Conservation (phyloP, 2,113 vertebrate genomes). For the Elanus axillaris region DNA sequence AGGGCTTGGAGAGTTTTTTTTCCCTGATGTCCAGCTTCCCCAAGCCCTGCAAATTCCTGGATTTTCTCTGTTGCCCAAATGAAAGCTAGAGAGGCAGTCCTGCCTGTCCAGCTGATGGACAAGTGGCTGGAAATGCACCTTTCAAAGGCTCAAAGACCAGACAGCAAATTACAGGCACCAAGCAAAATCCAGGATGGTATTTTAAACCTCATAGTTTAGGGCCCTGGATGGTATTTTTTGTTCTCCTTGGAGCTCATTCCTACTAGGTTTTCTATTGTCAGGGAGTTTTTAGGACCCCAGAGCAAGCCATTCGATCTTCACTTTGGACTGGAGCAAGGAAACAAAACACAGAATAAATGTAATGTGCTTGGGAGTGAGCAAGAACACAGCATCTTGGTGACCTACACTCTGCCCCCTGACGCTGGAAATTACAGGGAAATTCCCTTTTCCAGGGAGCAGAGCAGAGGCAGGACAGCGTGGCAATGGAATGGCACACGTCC, state of each 20-base stretch:
- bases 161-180: background rate
- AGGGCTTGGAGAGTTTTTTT: background rate
- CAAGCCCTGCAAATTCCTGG: background rate
- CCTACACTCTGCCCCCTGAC: background rate
- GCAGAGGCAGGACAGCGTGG: background rate
- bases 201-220: background rate
- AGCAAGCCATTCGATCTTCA: background rate
- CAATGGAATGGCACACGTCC: accelerated
- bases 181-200: background rate
- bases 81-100: background rate
- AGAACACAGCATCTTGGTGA: background rate
- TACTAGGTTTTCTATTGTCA: background rate
- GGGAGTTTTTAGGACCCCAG: background rate
- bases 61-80: background rate
- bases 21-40: background rate
- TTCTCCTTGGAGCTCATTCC: background rate
- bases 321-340: background rate
- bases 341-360: background rate
- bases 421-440: background rate
- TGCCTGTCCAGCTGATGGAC: background rate
- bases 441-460: background rate
- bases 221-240: background rate
- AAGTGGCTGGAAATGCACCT: background rate
- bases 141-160: background rate
- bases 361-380: background rate